Evolutionary conservation across 2,888 invertebrate species (phyloP).

Genomic region (Dryomyza anilis): DNA sequence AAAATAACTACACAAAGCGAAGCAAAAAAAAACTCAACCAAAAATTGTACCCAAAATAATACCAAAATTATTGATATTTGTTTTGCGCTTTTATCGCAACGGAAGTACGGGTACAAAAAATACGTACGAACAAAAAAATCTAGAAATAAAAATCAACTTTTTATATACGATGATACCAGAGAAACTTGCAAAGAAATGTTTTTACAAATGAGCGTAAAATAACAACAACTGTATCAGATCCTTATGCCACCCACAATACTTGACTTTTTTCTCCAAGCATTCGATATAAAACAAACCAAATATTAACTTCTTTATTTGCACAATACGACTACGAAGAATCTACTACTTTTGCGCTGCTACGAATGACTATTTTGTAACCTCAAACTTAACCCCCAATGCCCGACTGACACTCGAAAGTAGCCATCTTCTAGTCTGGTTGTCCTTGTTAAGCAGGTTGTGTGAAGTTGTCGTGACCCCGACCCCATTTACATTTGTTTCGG

Average conservation of each 20-base stretch:
- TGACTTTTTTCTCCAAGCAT: background rate
- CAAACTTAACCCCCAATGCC: background rate
- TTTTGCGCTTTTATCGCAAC: constrained; percentile 50
- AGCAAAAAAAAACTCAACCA: background rate
- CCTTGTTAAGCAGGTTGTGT: too few species aligned
- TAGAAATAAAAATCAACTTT: too few species aligned
- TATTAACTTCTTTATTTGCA: constrained; percentile 13
- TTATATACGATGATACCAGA: too few species aligned
- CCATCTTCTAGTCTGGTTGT: background rate
- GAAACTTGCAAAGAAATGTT: constrained; percentile 9
- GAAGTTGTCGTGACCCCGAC: too few species aligned
- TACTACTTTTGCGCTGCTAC: too few species aligned
- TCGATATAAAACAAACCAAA: background rate
- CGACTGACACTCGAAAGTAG: background rate
- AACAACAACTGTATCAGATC: background rate
- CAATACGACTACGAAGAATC: too few species aligned
- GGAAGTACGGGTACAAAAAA: constrained; percentile 51
- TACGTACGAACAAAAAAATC: too few species aligned
- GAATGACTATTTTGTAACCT: constrained; percentile 12
- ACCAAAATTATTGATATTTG: constrained; percentile 43
- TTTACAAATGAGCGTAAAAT: constrained; percentile 22
- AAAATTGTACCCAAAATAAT: background rate
- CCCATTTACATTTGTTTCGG: too few species aligned
- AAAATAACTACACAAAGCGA: constrained; percentile 19
- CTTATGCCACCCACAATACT: background rate